Evolutionary conservation across 2,797 vertebrate species (phyloP), one percentile per base, ranked within the genome.

Genomic region (Picus viridis): DNA sequence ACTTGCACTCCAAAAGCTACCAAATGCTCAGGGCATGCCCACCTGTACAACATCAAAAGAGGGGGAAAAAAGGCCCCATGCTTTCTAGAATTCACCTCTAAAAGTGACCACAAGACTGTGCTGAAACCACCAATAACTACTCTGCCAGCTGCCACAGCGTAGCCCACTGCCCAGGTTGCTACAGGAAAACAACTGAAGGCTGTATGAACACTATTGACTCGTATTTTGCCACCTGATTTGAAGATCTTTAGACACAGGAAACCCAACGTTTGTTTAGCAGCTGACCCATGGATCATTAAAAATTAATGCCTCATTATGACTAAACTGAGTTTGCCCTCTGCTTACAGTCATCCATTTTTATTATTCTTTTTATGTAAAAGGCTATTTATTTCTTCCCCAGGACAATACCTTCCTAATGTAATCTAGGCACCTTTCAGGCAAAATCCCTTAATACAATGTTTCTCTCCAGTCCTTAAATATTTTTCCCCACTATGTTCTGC

Each of bases 1-100:
- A 56, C 51, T 16, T 3, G 20, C 9, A 13, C 32, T 13, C 30
- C 9, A 56, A 70, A 32, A 88, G 36, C 32, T 61, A 36, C 41
- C n/a, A 39, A 86, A 64, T 1, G 10, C 20, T 65, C 0, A 0
- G 7, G 11, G 39, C 1, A 2, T 23, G n/a, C 29, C 71, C 68
- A 79, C 30, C 59, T 54, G 47, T 12, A 32, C 4, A 11, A 18
- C 43, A n/a, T 1, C 29, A 47, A 69, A 80, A 74, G 30, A 27
- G 3, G 24, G 23, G 14, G 1, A 5, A 20, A 32, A 51, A 59
- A 59, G 63, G 32, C 34, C 14, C 10, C 51, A 70, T 7, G 4
- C 16, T 71, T n/a, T 14, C 32, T 12, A 27, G 64, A 86, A 61
- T 10, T 16, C 53, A 75, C 39, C 5, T 2, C 56, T 7, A 56